Evolutionary conservation across 2,888 invertebrate genomes (phyloP).

Genomic region (Dryomyza anilis): DNA sequence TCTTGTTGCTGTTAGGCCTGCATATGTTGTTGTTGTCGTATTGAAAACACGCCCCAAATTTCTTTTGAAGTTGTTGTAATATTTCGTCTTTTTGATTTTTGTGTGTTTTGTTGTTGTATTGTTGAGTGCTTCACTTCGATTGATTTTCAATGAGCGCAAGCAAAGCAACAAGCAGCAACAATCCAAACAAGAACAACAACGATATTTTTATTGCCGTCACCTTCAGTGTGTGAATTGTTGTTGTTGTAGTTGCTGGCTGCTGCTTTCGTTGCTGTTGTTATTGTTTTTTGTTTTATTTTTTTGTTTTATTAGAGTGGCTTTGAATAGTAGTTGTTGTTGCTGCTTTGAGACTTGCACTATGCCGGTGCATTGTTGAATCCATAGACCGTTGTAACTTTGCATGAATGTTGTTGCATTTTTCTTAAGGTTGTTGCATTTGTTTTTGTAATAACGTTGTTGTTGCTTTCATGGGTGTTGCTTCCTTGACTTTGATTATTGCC

Average conservation of each 20-base stretch:
- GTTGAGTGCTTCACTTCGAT: conserved; percentile 9
- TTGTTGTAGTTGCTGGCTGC: not conserved
- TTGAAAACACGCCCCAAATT: no score
- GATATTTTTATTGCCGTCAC: not conserved
- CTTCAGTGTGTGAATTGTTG: not conserved
- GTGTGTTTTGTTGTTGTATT: not conserved
- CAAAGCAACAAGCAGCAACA: not conserved
- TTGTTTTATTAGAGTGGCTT: no score
- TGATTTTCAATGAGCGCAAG: conserved; percentile 16
- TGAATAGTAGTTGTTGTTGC: conserved; percentile 6
- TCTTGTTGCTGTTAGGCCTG: not conserved
- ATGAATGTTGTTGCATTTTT: not conserved
- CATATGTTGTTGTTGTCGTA: not conserved
- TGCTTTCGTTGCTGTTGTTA: not conserved
- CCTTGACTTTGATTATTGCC: no score
- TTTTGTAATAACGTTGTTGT: not conserved
- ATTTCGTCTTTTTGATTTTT: not conserved
- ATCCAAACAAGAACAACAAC: not conserved
- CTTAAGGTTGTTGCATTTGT: not conserved
- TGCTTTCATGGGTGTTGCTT: not conserved
- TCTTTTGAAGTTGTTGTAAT: not conserved
- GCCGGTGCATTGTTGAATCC: not conserved
- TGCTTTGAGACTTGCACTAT: no score
- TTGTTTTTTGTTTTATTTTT: no score
- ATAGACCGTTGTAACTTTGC: not conserved